Conservation (phyloP, 2,888 invertebrate genomes). For the Xylocampa areola region DNA sequence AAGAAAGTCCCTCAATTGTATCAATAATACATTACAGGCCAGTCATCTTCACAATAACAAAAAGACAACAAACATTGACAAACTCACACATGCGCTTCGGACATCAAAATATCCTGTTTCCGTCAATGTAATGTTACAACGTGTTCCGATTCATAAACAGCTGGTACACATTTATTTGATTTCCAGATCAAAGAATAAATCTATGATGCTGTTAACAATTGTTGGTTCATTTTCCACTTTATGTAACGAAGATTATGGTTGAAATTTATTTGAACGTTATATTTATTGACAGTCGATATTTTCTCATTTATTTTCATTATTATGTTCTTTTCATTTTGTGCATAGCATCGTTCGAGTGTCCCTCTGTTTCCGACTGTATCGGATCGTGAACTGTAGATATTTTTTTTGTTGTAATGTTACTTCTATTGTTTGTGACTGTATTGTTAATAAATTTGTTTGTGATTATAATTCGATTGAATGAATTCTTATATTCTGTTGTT, state of each 20-base stretch:
- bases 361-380: constrained; percentile 37
- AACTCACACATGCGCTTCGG: constrained; percentile 20
- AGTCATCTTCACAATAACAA: constrained; percentile 5
- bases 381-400: constrained; percentile 8
- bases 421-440: constrained; percentile 9
- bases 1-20: background rate
- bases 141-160: constrained; percentile 47
- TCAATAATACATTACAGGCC: background rate
- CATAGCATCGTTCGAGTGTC: constrained; percentile 35
- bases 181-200: constrained; percentile 32
- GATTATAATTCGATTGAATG: background rate
- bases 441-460: background rate
- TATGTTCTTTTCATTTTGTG: constrained; percentile 44
- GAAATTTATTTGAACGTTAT: constrained; percentile 5
- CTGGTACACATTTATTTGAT: constrained; percentile 30
- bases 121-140: constrained; percentile 33
- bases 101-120: constrained; percentile 39
- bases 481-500: background rate
- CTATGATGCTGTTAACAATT: constrained; percentile 1
- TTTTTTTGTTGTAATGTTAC: constrained; percentile 12
- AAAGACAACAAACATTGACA: constrained; percentile 20
- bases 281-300: constrained; percentile 42
- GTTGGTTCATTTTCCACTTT: constrained; percentile 23
- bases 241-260: background rate
- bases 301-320: constrained; percentile 46